phyloP scores from a whole-genome alignment of 2,113 vertebrate species.

The Syrrhaptes paradoxus region DNA sequence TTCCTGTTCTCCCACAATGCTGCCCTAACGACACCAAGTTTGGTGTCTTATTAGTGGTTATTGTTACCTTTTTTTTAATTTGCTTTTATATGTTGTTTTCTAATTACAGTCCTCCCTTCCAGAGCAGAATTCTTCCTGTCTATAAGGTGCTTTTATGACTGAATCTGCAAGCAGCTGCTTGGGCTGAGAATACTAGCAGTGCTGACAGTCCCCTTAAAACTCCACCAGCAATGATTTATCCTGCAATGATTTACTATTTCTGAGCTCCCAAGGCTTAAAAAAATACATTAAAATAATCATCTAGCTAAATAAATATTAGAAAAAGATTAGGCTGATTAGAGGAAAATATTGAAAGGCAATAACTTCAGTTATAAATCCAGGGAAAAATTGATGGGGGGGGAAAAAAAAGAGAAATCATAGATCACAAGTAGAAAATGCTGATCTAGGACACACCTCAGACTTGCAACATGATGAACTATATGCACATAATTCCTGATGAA shows the following conservation, averaged over 20 bases:
- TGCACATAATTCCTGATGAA: not conserved
- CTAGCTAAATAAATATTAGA: not conserved
- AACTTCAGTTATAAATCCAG: not conserved
- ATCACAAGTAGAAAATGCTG: not conserved
- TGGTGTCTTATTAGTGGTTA: not conserved
- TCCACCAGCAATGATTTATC: not conserved
- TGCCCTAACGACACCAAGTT: not conserved
- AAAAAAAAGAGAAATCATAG: not conserved
- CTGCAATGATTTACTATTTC: not conserved
- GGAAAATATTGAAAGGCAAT: not conserved
- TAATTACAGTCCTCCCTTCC: not conserved
- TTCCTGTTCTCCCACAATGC: not conserved
- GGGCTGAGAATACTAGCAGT: not conserved
- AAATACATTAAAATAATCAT: not conserved
- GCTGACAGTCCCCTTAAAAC: not conserved
- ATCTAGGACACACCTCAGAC: not conserved
- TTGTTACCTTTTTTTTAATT: not conserved
- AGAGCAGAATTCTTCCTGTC: not conserved
- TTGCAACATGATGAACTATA: not conserved
- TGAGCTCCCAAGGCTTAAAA: not conserved
- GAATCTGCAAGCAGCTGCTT: not conserved
- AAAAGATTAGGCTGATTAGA: not conserved
- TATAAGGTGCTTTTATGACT: not conserved
- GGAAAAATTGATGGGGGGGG: not conserved
- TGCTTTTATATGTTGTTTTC: not conserved